Evolutionary conservation across 2,113 vertebrate species (phyloP).

Genomic region (Malurus cyaneus): DNA sequence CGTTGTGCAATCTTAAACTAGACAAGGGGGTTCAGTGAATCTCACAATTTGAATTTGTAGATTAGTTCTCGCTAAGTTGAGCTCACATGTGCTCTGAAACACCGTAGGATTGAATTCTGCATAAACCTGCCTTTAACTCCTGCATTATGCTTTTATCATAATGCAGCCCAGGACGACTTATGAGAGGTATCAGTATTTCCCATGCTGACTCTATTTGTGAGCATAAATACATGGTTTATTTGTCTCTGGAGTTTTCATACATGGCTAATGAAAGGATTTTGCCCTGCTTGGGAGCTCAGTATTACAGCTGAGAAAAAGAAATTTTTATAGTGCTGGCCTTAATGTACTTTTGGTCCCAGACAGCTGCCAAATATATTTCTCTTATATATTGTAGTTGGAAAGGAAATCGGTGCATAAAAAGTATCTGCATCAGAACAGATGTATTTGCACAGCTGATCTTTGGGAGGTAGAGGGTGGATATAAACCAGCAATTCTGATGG

Average conservation of each 20-base stretch:
- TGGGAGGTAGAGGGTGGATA: conserved; percentile 25
- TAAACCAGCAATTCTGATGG: conserved; percentile 32
- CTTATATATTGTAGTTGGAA: conserved; percentile 28
- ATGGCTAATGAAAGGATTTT: not conserved
- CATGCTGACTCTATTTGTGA: not conserved
- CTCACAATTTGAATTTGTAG: not conserved
- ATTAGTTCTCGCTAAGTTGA: not conserved
- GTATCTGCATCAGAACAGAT: conserved; percentile 33
- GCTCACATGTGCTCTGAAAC: not conserved
- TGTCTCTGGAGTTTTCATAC: not conserved
- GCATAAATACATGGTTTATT: not conserved
- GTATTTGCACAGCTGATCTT: conserved; percentile 62
- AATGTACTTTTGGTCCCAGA: not conserved
- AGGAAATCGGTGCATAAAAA: conserved; percentile 13
- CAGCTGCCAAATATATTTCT: conserved; percentile 39
- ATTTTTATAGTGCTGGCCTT: not conserved
- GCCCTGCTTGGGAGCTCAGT: not conserved
- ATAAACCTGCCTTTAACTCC: not conserved
- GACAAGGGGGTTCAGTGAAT: not conserved
- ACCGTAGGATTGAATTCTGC: not conserved
- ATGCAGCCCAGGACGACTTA: not conserved
- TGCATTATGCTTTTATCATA: not conserved
- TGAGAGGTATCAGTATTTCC: not conserved
- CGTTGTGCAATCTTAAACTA: not conserved
- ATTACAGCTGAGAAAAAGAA: not conserved